Evolutionary conservation across 2,113 vertebrate species (phyloP), one percentile per base, ranked within the genome.

Genomic region (Danionella cerebrum): DNA sequence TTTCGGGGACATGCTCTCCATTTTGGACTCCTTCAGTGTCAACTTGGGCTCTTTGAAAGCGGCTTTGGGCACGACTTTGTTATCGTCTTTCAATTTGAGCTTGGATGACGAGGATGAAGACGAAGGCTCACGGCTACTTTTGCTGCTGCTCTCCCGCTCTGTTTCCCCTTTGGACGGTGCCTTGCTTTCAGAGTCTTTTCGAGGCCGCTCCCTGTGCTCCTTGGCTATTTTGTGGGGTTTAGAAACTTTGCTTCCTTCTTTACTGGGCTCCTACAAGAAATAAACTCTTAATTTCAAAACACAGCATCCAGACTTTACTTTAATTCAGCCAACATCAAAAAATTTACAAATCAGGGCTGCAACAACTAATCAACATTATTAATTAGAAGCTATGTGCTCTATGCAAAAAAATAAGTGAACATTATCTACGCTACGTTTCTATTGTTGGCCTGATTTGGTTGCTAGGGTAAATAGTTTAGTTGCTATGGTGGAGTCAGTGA

Each of bases 41-140:
- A 94, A 88, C 80, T 98, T 99, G 70, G 96, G 95, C 84, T 98
- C 96, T 84, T 98, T 98, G 83, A 97, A 97, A 4, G 94, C 95
- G 0, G 93, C 95, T 87, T 98, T 99, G 66, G 93, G 91, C 5
- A 90, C 80, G 3, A 90, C 88, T 81, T 96, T 97, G 2, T 80
- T 83, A 79, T 97, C 95, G 65, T 98, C 94, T 82, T 95, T 98
- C 66, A 89, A 87, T 86, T 97, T 98, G 85, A 89, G 87, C 71
- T 96, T 91, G 0, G 87, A 87, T 18, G 90, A 80, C 0, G 89
- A 86, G 0, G 88, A 85, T 5, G 84, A 84, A 0, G 83, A 85
- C 3, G 73, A 85, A 33, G 85, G 76, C 29, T 88, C 87, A 0
- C 86, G 85, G 27, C 73, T 71, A 4, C 82, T 77, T 67, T 90